Evolutionary conservation across 2,888 invertebrate species (phyloP), one percentile per base, ranked within the genome.

Genomic region (Alcis repandata): DNA sequence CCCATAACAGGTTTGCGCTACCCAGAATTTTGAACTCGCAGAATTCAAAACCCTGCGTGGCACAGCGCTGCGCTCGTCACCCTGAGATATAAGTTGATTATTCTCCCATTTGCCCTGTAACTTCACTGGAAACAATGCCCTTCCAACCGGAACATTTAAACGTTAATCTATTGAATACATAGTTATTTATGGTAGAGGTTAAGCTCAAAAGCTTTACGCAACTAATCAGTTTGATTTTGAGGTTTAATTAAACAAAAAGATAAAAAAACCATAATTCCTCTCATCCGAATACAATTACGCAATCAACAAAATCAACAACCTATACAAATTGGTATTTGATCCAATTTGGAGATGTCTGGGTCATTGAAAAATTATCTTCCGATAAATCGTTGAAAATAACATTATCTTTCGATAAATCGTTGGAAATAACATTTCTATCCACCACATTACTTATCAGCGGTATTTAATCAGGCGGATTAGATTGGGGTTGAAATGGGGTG

Each of bases 401-500:
- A 66, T 67, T 58, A 69, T 69, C 62, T 46, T 63, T 32, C 54
- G 62, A 62, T 59, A 49, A 63, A 67, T 65, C 57, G 54, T 38
- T 20, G n/a, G 52, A 41, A 57, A 40, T 45, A 66, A 68, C 68
- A 66, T 67, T 58, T 69, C 33, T 69, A 62, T 59, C 64, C 67
- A 57, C 70, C 62, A 59, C 56, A 69, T 67, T 71, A 69, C 71
- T 71, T 75, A 75, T 75, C 75, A 59, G 69, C 15, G 45, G 63
- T 69, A 70, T 73, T 75, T 75, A 70, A 75, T 75, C 74, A 70
- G 68, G 48, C 59, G 45, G 72, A 71, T 74, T 68, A 68, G 73
- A 65, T 69, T 68, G 70, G 75, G 75, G 74, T 75, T 69, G 70
- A 51, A 70, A 68, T 72, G 69, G 72, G 72, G 72, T 72, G 69